A percentile compares a stretch with the other conserved stretches of the same genome.
These are phyloP conservation scores for Muntiacus muntjak DNA, from an alignment of 2,113 vertebrate genomes.

Conservation along the genomic window DNA sequence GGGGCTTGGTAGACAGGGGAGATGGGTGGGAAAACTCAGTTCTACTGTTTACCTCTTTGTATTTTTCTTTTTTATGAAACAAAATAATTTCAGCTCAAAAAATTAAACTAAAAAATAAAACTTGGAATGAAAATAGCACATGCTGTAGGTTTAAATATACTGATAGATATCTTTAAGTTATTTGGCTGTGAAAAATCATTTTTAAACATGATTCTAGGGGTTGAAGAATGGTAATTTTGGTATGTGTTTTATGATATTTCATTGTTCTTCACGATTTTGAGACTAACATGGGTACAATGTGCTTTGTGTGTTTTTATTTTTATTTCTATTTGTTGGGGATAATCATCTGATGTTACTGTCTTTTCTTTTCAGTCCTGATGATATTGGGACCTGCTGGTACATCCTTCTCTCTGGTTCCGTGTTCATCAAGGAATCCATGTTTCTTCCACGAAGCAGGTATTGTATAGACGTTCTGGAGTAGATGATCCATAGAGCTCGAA, in stretches of 20 bases:
- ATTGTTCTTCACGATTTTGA: neutral
- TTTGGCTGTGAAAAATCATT: neutral
- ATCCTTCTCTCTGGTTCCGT: slow-evolving; percentile 98
- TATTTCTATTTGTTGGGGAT: neutral
- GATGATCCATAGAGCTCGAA: neutral
- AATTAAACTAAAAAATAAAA: neutral
- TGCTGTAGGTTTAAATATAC: neutral
- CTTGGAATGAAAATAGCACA: neutral
- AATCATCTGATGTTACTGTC: slow-evolving; percentile 12
- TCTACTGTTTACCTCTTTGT: neutral
- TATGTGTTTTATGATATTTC: neutral
- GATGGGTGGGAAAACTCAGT: neutral
- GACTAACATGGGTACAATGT: neutral
- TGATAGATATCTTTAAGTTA: neutral
- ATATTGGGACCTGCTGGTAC: slow-evolving; percentile 98
- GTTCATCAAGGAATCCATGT: slow-evolving; percentile 99
- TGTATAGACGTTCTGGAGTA: slow-evolving; percentile 28
- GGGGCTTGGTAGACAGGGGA: neutral
- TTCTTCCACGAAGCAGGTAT: slow-evolving; percentile 99
- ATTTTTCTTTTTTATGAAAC: neutral
- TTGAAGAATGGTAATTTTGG: neutral
- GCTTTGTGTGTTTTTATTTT: neutral
- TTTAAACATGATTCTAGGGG: neutral
- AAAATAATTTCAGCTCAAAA: neutral
- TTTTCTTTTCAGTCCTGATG: slow-evolving; percentile 87